Base-by-base conservation (phyloP, 2,113 vertebrate genomes). In the Hippoglossus stenolepis region DNA sequence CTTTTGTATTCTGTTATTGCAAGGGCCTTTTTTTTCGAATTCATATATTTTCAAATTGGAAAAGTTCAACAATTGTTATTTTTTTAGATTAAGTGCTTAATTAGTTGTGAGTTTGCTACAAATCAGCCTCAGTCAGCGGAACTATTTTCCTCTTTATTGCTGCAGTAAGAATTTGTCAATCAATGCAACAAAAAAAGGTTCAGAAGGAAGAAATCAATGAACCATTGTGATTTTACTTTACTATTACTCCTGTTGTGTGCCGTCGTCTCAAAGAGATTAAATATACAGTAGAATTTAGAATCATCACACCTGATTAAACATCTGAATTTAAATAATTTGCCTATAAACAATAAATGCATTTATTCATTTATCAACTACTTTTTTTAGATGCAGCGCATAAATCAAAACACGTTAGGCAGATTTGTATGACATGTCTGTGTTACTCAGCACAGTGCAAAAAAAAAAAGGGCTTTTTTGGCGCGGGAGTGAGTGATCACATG, bases 141-240 rank as follows among this genome's bases (percentile, higher is more conserved):
- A 40, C 31, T 31, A 14, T n/a, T 12, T 31, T 7, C 6, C 31
- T 31, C 31, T 7, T 31, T 31, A 31, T 31, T 62, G n/a, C 21
- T 21, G 38, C 3, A n/a, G 45, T 63, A 47, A 68, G 10, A 59
- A 20, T 31, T 59, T 26, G 31, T 61, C 62, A 35, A 2, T 69
- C 8, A 38, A 9, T 53, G 20, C 26, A 67, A 54, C 18, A 77
- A 63, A 59, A 35, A 4, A 12, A 18, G 2, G 11, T 43, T n/a
- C n/a, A 14, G 24, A 61, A 65, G 20, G 3, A 58, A 14, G 8
- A 2, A 63, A 62, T 75, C 56, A 53, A 70, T 38, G 59, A 57
- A 70, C 21, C n/a, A 45, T 26, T 31, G 35, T 18, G 23, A 77
- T 63, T 71, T 74, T n/a, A 58, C 65, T 70, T 73, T 38, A 45